Evolutionary conservation across 2,797 vertebrate species (phyloP), one percentile per base, ranked within the genome.

Genomic region (Rallus crepitans): DNA sequence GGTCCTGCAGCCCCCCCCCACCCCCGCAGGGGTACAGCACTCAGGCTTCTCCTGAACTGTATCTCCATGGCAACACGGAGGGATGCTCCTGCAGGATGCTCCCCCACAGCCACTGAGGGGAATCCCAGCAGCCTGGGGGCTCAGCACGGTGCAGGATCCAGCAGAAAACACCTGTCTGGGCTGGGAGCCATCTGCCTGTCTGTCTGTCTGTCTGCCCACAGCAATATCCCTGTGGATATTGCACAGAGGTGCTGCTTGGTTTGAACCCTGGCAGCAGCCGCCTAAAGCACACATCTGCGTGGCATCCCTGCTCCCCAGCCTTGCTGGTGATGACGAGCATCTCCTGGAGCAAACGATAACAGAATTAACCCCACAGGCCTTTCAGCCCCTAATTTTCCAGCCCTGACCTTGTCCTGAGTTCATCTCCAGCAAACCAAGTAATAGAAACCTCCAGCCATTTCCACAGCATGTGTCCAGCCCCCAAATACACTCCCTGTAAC

Each of bases 21-120:
- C 15, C 45, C 45, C 19, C 4, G 2, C 27, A 16, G 20, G 24
- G 45, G 23, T 35, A 28, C 17, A 64, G 56, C 59, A 16, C 71
- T 40, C 7, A 2, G 50, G 59, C 27, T 92, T 17, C 82, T 93
- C 75, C 82, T 63, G 86, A 91, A 30, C 59, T 23, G 12, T 20
- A 16, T 97, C 89, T 86, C 97, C 93, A 95, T 94, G 96, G 96
- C 87, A 95, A 95, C 61, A 15, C 60, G 12, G 57, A 3, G 24
- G 66, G 89, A 90, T 89, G 78, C 48, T 86, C n/a, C 61, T 53
- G 52, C 18, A 30, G 48, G 90, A 42, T 76, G 18, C 35, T 52
- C 75, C 12, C 31, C 28, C 11, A 33, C 61, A 77, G 33, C 70
- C 50, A 47, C 35, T 1, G 2, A 90, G 73, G 80, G 89, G 92